Evolutionary conservation across 2,888 invertebrate genomes (phyloP).

Genomic region (Sphaerophoria rueppellii): DNA sequence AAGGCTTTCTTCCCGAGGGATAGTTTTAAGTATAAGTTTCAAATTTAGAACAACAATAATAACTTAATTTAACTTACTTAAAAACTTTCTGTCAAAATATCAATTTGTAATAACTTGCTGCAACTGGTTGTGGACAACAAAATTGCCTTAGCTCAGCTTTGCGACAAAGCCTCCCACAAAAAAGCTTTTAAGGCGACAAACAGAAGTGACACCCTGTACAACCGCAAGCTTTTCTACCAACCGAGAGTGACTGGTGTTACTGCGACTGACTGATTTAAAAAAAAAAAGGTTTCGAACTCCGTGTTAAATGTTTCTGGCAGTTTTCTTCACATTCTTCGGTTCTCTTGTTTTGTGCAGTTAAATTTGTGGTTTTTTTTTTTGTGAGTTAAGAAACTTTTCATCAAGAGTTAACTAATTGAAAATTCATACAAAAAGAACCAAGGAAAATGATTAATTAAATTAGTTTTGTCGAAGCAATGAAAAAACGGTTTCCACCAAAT

Average conservation of each 20-base stretch:
- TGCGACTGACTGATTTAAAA: slow-evolving; percentile 51
- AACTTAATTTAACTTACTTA: too few relatives aligned
- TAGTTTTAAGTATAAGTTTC: too few relatives aligned
- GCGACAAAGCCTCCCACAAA: too few relatives aligned
- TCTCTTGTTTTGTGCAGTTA: slow-evolving; percentile 36
- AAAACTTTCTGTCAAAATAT: too few relatives aligned
- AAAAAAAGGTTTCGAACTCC: slow-evolving; percentile 62
- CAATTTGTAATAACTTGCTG: too few relatives aligned
- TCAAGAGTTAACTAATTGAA: slow-evolving; percentile 31
- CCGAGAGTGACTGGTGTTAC: slow-evolving; percentile 16
- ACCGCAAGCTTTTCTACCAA: background rate
- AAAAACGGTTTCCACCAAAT: background rate
- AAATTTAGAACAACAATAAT: too few relatives aligned
- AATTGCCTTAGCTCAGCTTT: too few relatives aligned
- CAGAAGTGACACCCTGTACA: slow-evolving; percentile 13
- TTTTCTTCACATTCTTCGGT: slow-evolving; percentile 41
- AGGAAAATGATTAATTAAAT: slow-evolving; percentile 9
- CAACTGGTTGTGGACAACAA: too few relatives aligned
- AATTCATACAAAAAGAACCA: slow-evolving; percentile 1
- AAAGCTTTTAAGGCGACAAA: slow-evolving; percentile 19
- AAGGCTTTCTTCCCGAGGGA: too few relatives aligned
- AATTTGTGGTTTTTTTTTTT: slow-evolving; percentile 15
- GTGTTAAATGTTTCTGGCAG: slow-evolving; percentile 40
- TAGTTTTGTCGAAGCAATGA: background rate
- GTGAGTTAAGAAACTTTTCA: slow-evolving; percentile 32